Evolutionary conservation across 2,113 vertebrate species (phyloP), one percentile per base, ranked within the genome.

Genomic region (Cyphomyrus discorhynchus): DNA sequence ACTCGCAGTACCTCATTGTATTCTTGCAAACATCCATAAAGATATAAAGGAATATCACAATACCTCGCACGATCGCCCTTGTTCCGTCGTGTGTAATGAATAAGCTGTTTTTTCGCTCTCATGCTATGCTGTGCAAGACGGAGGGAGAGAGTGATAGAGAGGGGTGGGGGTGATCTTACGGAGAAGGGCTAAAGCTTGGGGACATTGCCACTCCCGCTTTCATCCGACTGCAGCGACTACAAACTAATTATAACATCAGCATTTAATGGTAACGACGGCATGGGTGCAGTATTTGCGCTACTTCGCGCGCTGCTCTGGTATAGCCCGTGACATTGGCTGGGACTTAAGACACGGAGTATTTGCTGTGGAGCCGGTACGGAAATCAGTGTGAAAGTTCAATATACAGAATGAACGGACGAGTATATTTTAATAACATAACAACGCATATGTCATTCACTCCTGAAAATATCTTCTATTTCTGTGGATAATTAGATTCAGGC

Each of bases 71-170:
- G 42, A 47, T 62, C 27, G 80, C 39, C 35, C 35, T 89, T 27
- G 89, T 39, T 89, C 89, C 89, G 77, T n/a, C 42, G 50, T 42
- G 39, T 62, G 77, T 27, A 84, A 89, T 46, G 89, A 89, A 89
- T 62, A 62, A 84, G 89, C 88, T 46, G 74, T 56, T 83, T 84
- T 58, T 56, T 17, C 35, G 17, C 58, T 49, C 13, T 83, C 88
- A 80, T 52, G 77, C 89, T 83, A 62, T 52, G 52, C 70, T 24
- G 87, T 42, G 87, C 52, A 31, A 27, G 77, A 46, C 74, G 5
- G 52, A 58, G 80, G 24, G 88, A n/a, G 74, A 45, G 88, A 70
- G 88, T n/a, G 88, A 80, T 70, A 24, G 88, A 47, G 87, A 70
- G 82, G 46, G 82, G 46, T 39, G 82, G 27, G 85, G 27, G 85